Conservation (phyloP, 35 echinoderm and acorn worm genomes). For the Ophiothrix spiculata region DNA sequence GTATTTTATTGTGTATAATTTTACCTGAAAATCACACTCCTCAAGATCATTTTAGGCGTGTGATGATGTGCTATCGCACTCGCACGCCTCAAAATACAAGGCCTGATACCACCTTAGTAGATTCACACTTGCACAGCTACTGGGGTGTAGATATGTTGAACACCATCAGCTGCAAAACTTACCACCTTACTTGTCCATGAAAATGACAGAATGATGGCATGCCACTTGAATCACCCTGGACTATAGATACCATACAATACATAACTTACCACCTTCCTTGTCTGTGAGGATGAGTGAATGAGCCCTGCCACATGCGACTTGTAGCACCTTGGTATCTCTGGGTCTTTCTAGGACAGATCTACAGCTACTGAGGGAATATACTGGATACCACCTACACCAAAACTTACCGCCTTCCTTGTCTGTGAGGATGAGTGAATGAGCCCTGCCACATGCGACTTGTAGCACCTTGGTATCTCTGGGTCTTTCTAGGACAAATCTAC, state of each 20-base stretch:
- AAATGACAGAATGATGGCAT: too few species aligned
- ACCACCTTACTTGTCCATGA: too few species aligned
- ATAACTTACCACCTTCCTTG: slow-evolving; percentile 83
- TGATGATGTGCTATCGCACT: too few species aligned
- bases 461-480: slow-evolving; percentile 67
- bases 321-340: slow-evolving; percentile 63
- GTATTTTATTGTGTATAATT: too few species aligned
- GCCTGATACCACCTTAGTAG: too few species aligned
- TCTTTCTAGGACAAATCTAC: slow-evolving; percentile 67
- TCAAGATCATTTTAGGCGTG: too few species aligned
- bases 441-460: slow-evolving; percentile 87
- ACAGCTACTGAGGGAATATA: slow-evolving; percentile 65
- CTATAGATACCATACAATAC: neutral
- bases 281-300: slow-evolving; percentile 94
- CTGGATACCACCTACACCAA: slow-evolving; percentile 50
- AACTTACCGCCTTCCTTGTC: slow-evolving; percentile 94
- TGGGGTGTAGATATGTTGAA: too few species aligned
- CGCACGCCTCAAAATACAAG: too few species aligned
- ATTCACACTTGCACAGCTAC: too few species aligned
- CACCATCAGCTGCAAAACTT: too few species aligned
- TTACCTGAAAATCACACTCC: too few species aligned
- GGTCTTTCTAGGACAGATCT: slow-evolving; percentile 67
- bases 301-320: slow-evolving; percentile 86
- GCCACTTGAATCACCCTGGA: too few species aligned
- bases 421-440: slow-evolving; percentile 89